A percentile compares a stretch with the other conserved stretches of the same genome.
These are phyloP conservation scores for Linepithema humile DNA, from an alignment of 1,140 invertebrate genomes.

Conservation along the genomic window DNA sequence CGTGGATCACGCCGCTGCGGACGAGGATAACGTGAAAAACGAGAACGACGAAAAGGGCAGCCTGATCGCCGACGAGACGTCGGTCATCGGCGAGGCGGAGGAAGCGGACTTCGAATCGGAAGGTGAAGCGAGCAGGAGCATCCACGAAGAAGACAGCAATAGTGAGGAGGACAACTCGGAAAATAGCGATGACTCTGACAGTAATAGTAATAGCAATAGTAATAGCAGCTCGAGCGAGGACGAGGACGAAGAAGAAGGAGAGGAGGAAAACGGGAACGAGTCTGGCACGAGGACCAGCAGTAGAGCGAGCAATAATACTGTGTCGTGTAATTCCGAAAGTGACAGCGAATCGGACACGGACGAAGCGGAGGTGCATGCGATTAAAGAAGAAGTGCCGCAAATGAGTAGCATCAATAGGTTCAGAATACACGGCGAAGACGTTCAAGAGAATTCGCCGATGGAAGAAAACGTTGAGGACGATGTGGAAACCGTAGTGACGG, in stretches of 20 bases:
- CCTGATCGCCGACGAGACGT: conserved; percentile 74
- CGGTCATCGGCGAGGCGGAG: conserved; percentile 67
- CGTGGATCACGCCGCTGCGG: conserved; percentile 50
- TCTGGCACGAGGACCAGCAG: conserved; percentile 61
- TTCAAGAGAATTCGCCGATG: conserved; percentile 16
- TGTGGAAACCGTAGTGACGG: not conserved
- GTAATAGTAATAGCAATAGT: no score
- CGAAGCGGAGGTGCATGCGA: conserved; percentile 73
- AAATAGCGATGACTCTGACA: conserved; percentile 56
- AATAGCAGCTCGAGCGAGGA: conserved; percentile 59
- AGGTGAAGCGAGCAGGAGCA: conserved; percentile 59
- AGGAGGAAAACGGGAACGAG: conserved; percentile 60
- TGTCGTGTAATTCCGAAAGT: conserved; percentile 68
- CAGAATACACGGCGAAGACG: conserved; percentile 55
- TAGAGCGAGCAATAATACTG: conserved; percentile 42
- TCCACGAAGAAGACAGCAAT: conserved; percentile 45
- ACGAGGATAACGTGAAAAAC: conserved; percentile 63
- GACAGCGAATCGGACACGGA: conserved; percentile 73
- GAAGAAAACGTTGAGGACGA: not conserved
- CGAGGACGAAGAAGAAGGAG: conserved; percentile 51
- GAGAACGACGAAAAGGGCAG: conserved; percentile 74
- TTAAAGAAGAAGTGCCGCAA: conserved; percentile 43
- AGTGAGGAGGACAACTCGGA: conserved; percentile 51
- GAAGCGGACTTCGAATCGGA: conserved; percentile 76
- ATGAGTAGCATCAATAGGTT: conserved; percentile 22